Evolutionary conservation across 2,888 invertebrate species (phyloP), one percentile per base, ranked within the genome.

Genomic region (Anticlea derivata): DNA sequence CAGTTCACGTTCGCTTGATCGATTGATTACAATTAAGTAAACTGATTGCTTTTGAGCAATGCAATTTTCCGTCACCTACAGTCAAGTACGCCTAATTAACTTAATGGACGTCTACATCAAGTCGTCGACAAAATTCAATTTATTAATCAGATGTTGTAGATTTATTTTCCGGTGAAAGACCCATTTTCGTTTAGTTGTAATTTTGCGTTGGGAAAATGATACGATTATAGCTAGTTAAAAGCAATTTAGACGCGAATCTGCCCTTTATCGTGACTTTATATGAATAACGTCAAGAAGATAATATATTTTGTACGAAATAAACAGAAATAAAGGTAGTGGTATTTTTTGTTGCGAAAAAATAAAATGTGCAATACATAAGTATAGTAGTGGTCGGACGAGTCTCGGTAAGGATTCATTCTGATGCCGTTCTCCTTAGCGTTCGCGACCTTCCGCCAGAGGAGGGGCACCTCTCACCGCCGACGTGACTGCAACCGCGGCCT

Each of bases 401-500:
- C 73, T 79, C 68, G 53, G 78, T 80, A 84, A 86, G 87, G 87
- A 88, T 88, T 71, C 86, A 82, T 83, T 81, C 75, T 81, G 80
- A 77, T 78, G 84, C 88, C 88, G 80, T 84, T 88, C 88, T 87
- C 88, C 83, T 81, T 83, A 75, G 78, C 72, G 77, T 69, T 78
- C 73, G 83, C 88, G 89, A 89, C 89, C 89, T 89, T 89, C 86
- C 86, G 78, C 60, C 74, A 73, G 77, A 83, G 86, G 86, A 83
- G 88, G 87, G 86, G 86, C 85, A 80, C 87, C 88, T 85, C 86
- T 86, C 87, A 86, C 87, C 79, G 83, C 48, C 86, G 79, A 87
- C 88, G 89, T 89, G 89, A 86, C 87, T 86, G 87, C 85, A 84
- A 83, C 84, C 83, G 80, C 88, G 89, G 89, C 89, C 89, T 88